phyloP scores from a whole-genome alignment of 2,888 invertebrate genomes.

The Gymnoscelis rufifasciata region DNA sequence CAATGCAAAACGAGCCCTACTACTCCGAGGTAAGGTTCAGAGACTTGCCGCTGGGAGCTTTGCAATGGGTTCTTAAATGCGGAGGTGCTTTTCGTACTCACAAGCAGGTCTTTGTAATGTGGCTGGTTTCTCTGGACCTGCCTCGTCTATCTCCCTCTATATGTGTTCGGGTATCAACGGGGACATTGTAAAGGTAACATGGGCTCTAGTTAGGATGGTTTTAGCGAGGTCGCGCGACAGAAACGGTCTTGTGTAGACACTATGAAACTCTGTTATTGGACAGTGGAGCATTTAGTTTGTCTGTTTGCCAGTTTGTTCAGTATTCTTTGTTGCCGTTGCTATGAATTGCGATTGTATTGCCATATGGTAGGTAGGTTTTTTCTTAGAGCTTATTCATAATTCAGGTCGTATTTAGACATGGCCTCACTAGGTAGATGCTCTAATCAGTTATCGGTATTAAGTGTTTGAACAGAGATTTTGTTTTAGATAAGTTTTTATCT shows the following conservation, averaged over 20 bases:
- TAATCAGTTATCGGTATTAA: constrained; percentile 6
- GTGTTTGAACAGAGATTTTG: constrained; percentile 9
- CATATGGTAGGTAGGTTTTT: constrained; percentile 43
- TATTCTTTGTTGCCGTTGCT: constrained; percentile 63
- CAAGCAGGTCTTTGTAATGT: constrained; percentile 69
- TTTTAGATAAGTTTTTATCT: constrained; percentile 7
- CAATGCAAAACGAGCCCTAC: constrained; percentile 53
- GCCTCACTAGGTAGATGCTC: constrained; percentile 10
- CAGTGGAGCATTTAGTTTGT: constrained; percentile 63
- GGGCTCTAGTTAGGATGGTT: constrained; percentile 47
- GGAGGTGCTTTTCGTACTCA: constrained; percentile 69
- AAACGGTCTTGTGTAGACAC: constrained; percentile 67
- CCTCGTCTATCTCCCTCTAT: constrained; percentile 42
- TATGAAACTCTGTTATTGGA: constrained; percentile 73
- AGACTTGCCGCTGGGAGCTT: constrained; percentile 44
- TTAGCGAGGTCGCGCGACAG: constrained; percentile 67
- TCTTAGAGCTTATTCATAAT: constrained; percentile 19
- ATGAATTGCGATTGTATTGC: constrained; percentile 67
- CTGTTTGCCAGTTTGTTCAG: constrained; percentile 58
- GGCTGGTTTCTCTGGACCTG: constrained; percentile 54
- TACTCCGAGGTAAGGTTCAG: constrained; percentile 39
- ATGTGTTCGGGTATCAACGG: constrained; percentile 30
- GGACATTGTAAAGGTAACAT: constrained; percentile 34
- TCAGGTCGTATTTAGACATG: constrained; percentile 15
- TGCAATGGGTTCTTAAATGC: constrained; percentile 63